Conservation (phyloP, 2,797 vertebrate species). For the Lycodopsis pacificus region DNA sequence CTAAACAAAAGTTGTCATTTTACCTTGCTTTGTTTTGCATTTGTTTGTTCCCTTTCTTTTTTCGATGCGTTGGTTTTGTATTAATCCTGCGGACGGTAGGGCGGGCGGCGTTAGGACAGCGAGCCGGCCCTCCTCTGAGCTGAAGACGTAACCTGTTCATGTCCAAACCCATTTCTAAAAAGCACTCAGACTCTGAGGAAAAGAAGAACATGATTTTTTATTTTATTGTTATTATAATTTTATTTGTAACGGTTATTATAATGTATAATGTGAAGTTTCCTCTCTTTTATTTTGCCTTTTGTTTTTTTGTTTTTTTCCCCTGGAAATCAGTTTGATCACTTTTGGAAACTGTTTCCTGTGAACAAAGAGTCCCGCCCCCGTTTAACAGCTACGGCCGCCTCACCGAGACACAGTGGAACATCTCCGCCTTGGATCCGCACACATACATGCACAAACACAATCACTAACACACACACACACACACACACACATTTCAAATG, state of each 20-base stretch:
- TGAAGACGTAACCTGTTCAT: slow-evolving; percentile 83
- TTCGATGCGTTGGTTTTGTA: slow-evolving; percentile 81
- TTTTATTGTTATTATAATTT: slow-evolving; percentile 78
- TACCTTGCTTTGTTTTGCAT: slow-evolving; percentile 82
- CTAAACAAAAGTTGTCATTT: slow-evolving; percentile 78
- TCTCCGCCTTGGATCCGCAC: slow-evolving; percentile 63
- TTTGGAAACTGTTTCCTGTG: slow-evolving; percentile 86
- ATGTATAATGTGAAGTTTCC: slow-evolving; percentile 97
- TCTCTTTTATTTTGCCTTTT: slow-evolving; percentile 66
- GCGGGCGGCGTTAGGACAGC: slow-evolving; percentile 80
- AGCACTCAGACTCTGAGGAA: slow-evolving; percentile 95
- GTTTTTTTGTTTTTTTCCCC: slow-evolving; percentile 50
- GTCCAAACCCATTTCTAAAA: slow-evolving; percentile 91
- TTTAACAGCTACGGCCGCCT: slow-evolving; percentile 83
- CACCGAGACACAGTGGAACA: slow-evolving; percentile 74
- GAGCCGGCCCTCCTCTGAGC: slow-evolving; percentile 83
- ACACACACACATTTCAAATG: slow-evolving; percentile 40
- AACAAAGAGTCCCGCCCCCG: slow-evolving; percentile 85
- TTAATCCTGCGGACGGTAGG: slow-evolving; percentile 84
- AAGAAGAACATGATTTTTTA: slow-evolving; percentile 86
- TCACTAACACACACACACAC: slow-evolving; percentile 2
- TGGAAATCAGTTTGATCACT: slow-evolving; percentile 77
- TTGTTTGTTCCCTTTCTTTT: slow-evolving; percentile 51
- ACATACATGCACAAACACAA: slow-evolving; percentile 29
- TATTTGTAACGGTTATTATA: slow-evolving; percentile 92